These are phyloP conservation scores for Opisthocomus hoazin DNA, from an alignment of 2,113 vertebrate species.

Conservation along the genomic window DNA sequence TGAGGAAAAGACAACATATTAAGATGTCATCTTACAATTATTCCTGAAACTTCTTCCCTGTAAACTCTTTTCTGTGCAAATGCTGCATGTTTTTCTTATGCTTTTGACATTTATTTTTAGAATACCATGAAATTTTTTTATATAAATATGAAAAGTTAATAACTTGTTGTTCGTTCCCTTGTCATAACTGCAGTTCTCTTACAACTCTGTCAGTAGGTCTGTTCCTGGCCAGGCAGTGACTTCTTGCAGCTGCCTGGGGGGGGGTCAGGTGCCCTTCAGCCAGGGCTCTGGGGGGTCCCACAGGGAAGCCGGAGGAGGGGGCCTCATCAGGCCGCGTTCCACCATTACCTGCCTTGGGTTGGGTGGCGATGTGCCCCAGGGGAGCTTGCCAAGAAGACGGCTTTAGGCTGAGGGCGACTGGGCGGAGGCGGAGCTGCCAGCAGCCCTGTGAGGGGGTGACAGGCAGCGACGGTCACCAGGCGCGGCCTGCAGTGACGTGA, in stretches of 20 bases:
- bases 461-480: neutral
- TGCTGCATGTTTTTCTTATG: neutral
- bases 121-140: neutral
- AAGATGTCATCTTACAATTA: neutral
- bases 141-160: neutral
- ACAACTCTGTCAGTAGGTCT: neutral
- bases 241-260: too few relatives aligned
- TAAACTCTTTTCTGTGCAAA: neutral
- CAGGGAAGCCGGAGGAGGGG: too few relatives aligned
- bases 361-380: too few relatives aligned
- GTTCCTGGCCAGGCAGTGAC: neutral
- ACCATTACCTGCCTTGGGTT: fast-evolving
- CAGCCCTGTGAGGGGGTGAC: neutral
- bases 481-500: neutral
- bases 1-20: neutral
- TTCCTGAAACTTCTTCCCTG: neutral
- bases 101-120: neutral
- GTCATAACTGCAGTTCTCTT: neutral
- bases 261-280: too few relatives aligned
- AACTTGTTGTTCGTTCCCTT: neutral
- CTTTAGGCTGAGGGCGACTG: fast-evolving
- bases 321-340: too few relatives aligned
- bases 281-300: too few relatives aligned
- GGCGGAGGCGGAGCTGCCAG: neutral
- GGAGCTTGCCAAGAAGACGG: fast-evolving